These are phyloP conservation scores for Misgurnus mizolepis DNA, from an alignment of 2,113 vertebrate genomes.

Conservation along the genomic window DNA sequence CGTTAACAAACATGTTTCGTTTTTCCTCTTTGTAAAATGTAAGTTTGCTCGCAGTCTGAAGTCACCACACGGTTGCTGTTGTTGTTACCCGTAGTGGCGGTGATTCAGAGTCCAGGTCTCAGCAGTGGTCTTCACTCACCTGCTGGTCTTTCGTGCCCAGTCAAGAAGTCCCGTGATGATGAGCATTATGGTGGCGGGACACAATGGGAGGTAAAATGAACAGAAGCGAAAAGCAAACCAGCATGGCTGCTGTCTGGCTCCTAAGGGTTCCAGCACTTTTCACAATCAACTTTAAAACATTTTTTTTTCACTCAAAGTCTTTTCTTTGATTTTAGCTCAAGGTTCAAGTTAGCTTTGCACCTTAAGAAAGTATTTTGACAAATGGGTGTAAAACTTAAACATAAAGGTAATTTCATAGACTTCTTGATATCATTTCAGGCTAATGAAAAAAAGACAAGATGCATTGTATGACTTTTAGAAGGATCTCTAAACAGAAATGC, in stretches of 20 bases:
- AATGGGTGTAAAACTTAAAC: not conserved
- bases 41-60: constrained; percentile 6
- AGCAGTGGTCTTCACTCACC: constrained; percentile 32
- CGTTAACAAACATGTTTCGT: constrained; percentile 8
- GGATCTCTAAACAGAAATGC: too few relatives aligned
- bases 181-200: constrained; percentile 31
- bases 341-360: not conserved
- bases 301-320: not conserved
- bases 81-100: not conserved
- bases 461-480: too few relatives aligned
- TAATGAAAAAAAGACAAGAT: too few relatives aligned
- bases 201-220: constrained; percentile 36
- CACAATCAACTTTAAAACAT: constrained; percentile 17
- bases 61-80: constrained; percentile 2
- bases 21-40: not conserved
- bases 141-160: constrained; percentile 38
- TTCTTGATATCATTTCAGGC: too few relatives aligned
- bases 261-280: constrained; percentile 22
- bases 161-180: constrained; percentile 37
- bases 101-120: constrained; percentile 31
- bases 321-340: constrained; percentile 10
- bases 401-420: too few relatives aligned
- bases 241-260: constrained; percentile 36
- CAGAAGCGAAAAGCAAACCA: constrained; percentile 24
- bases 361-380: not conserved